A percentile compares a stretch with the other conserved stretches of the same genome.
Evolutionary conservation across 2,797 vertebrate genomes (phyloP).

Genomic region (Acestrorhynchus altus): DNA sequence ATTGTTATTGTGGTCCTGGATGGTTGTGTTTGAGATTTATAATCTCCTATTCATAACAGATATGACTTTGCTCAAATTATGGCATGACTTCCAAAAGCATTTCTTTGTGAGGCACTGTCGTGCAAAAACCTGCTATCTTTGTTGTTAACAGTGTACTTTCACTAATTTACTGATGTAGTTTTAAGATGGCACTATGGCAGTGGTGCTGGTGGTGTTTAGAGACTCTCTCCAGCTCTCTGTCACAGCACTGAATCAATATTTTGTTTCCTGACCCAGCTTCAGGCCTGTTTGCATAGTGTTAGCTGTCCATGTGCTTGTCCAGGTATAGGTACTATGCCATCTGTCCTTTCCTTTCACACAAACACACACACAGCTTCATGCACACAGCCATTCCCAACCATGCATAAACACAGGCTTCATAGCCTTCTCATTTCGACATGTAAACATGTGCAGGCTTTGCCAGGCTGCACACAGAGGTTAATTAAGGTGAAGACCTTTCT

Average conservation of each 20-base stretch:
- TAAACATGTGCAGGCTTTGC: conserved; percentile 14
- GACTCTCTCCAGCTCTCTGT: conserved; percentile 32
- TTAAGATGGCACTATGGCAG: conserved; percentile 13
- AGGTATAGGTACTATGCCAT: conserved; percentile 55
- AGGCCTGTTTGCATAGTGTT: conserved; percentile 75
- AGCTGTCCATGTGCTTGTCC: conserved; percentile 65
- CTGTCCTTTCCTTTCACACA: conserved; percentile 33
- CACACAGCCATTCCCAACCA: not conserved
- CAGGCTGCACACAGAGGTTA: conserved; percentile 3
- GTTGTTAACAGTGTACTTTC: not conserved
- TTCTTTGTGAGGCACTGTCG: too few species aligned
- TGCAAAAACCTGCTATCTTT: too few species aligned
- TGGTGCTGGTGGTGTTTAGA: not conserved
- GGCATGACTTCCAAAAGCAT: not conserved
- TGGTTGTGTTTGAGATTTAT: too few species aligned
- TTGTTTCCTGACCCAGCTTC: conserved; percentile 67
- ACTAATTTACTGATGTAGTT: not conserved
- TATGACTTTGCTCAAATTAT: too few species aligned
- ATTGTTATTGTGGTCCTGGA: too few species aligned
- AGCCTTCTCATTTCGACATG: conserved; percentile 9
- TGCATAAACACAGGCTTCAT: not conserved
- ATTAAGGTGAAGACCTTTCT: conserved; percentile 41
- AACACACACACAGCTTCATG: not conserved
- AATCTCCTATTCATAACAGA: too few species aligned
- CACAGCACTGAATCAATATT: conserved; percentile 71